Evolutionary conservation across 2,888 invertebrate species (phyloP).

Genomic region (Stegana nigrithorax): DNA sequence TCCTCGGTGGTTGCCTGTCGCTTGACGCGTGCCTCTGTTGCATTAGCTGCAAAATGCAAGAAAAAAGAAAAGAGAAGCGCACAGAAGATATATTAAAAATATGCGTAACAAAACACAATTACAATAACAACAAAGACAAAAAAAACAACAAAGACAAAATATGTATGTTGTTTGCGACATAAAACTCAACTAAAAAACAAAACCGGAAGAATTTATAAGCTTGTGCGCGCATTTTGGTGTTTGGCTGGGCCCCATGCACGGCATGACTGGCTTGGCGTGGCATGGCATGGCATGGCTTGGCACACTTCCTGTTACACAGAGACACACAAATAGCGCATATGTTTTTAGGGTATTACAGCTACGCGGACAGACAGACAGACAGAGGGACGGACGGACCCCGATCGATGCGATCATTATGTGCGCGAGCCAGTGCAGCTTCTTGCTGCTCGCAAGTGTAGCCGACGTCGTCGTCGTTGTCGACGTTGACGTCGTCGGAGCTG

Average conservation of each 20-base stretch:
- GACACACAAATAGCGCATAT: slow-evolving; percentile 18
- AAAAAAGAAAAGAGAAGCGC: slow-evolving; percentile 12
- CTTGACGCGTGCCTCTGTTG: slow-evolving; percentile 30
- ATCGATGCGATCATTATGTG: too few species aligned
- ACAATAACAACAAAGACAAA: background rate
- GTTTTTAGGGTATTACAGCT: background rate
- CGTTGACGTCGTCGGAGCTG: too few species aligned
- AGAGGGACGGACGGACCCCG: slow-evolving; percentile 33
- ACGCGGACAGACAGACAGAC: slow-evolving; percentile 26
- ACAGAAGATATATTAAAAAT: too few species aligned
- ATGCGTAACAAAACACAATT: background rate
- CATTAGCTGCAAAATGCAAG: slow-evolving; percentile 32
- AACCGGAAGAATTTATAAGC: slow-evolving; percentile 47
- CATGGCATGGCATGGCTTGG: slow-evolving; percentile 30
- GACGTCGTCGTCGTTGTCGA: too few species aligned
- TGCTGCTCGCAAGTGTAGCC: too few species aligned
- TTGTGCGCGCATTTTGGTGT: slow-evolving; percentile 11
- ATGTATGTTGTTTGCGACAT: background rate
- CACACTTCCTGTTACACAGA: slow-evolving; percentile 50
- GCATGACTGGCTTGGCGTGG: slow-evolving; percentile 45
- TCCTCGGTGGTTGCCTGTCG: slow-evolving; percentile 81
- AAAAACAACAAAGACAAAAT: background rate
- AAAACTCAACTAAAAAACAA: slow-evolving; percentile 10
- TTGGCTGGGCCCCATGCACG: slow-evolving; percentile 19
- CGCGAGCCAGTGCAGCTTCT: too few species aligned